A percentile compares a stretch with the other conserved stretches of the same genome.
These are phyloP conservation scores for Setophaga kirtlandii DNA, from an alignment of 2,113 vertebrate species.

Conservation along the genomic window DNA sequence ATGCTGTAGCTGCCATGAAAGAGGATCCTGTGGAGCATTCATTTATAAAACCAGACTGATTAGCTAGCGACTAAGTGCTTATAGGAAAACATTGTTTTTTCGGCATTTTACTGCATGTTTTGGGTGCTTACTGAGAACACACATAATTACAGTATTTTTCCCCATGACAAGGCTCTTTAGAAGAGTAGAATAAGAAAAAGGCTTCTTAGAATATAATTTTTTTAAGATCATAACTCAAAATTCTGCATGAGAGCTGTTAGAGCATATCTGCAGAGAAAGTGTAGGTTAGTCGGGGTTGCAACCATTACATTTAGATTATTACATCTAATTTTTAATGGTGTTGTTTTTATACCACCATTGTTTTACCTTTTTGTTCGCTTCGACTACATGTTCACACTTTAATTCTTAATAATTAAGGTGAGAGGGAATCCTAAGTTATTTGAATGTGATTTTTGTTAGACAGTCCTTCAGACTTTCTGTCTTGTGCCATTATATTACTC, in stretches of 20 bases:
- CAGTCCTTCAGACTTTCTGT: background rate
- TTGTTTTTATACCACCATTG: background rate
- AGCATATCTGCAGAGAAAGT: background rate
- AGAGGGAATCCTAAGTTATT: background rate
- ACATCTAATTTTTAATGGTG: background rate
- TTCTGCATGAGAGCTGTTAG: background rate
- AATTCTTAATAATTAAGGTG: background rate
- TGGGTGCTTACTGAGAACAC: background rate
- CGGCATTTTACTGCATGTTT: background rate
- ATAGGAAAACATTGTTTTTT: background rate
- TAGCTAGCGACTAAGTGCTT: background rate
- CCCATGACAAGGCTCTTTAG: background rate
- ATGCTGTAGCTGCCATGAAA: background rate
- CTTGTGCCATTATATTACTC: background rate
- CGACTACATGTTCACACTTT: background rate
- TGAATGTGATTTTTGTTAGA: background rate
- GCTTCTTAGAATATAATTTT: background rate
- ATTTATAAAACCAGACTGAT: background rate
- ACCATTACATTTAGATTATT: background rate
- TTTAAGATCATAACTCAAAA: background rate
- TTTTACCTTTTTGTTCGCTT: background rate
- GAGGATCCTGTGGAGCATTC: background rate
- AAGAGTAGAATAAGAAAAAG: background rate
- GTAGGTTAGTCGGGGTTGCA: background rate
- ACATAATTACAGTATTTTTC: background rate